These are phyloP conservation scores for Ammospiza nelsoni DNA, from an alignment of 2,113 vertebrate species.

Conservation along the genomic window DNA sequence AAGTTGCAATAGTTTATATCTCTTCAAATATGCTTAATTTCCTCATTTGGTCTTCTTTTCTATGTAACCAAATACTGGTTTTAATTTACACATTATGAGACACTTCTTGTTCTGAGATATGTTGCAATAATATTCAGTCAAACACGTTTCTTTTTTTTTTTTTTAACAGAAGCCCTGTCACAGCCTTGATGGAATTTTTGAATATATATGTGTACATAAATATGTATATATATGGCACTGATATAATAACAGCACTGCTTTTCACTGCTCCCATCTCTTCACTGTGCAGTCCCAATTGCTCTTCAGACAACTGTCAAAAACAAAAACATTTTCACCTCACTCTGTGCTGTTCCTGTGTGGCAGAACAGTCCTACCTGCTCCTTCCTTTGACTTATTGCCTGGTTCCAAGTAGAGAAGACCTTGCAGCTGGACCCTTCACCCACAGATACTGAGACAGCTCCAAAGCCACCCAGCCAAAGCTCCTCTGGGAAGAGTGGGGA, in stretches of 20 bases:
- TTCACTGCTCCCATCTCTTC: not conserved
- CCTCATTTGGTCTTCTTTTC: not conserved
- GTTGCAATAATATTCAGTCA: not conserved
- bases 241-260: not conserved
- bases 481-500: not conserved
- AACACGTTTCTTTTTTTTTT: not conserved
- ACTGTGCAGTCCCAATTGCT: not conserved
- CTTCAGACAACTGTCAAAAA: not conserved
- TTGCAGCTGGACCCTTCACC: not conserved
- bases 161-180: not conserved
- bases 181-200: not conserved
- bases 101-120: not conserved
- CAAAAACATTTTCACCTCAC: not conserved
- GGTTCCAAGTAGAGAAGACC: not conserved
- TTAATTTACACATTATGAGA: not conserved
- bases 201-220: not conserved
- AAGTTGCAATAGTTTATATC: not conserved
- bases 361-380: not conserved
- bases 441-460: not conserved
- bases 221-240: not conserved
- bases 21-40: not conserved
- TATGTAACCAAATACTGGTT: not conserved
- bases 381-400: not conserved
- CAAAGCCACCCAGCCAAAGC: not conserved
- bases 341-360: not conserved